Evolutionary conservation across 2,797 vertebrate genomes (phyloP), one percentile per base, ranked within the genome.

Genomic region (Simalia tracyae): DNA sequence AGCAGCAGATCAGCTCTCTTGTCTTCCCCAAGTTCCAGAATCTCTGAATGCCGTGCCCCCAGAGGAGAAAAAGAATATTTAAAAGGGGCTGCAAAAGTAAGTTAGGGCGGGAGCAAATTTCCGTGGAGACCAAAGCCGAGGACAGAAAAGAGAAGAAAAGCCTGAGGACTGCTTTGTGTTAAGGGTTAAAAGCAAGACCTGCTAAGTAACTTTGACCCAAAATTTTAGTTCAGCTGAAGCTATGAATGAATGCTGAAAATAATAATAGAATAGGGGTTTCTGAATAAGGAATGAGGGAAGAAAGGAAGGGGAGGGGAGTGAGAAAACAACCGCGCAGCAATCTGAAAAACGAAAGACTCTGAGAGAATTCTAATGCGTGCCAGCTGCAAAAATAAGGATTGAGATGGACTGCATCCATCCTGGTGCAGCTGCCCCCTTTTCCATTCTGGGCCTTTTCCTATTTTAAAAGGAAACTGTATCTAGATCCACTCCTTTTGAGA

Each of bases 381-480:
- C 97, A 97, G 97, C 97, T 98, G 97, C 96, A 96, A 96, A 97
- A 97, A 97, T 97, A 97, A 96, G 96, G 96, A 94, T 93, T 87
- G 93, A 94, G 95, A 95, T 66, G 72, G 93, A 85, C 94, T 93
- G 95, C 92, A 36, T 96, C 95, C 95, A 72, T 61, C 84, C n/a
- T 89, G 1, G 54, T 56, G 66, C 42, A 17, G 66, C 28, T 68
- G 26, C 84, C 91, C 26, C 56, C 17, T 92, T 87, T 14, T 76
- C 46, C 3, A 2, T 76, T 72, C 42, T 50, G 22, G 86, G 72
- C 42, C 22, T 56, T 26, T 1, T 57, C 64, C 17, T 72, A 28
- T 63, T 90, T 76, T 76, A 36, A 89, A 87, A 9, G 9, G 36
- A 5, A 46, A 50, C 8, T 26, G 5, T 54, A 59, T 56, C 59